Evolutionary conservation across 2,797 vertebrate species (phyloP).

Genomic region (Helarctos malayanus): DNA sequence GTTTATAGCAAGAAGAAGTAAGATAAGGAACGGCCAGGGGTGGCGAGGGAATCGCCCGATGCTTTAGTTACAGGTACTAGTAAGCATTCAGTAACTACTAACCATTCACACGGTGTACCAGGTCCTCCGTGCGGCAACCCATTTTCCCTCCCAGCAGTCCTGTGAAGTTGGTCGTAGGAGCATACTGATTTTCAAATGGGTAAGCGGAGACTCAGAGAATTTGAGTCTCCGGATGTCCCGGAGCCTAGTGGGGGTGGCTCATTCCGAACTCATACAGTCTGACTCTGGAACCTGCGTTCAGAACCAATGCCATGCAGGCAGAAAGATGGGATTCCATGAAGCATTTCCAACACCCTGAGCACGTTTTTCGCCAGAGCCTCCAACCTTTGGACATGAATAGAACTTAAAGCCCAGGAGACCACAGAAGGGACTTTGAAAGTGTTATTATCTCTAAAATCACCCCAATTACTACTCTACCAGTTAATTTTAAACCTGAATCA

Average conservation of each 20-base stretch:
- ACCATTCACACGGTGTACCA: neutral
- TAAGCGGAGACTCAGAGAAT: neutral
- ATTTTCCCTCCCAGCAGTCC: neutral
- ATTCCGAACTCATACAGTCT: neutral
- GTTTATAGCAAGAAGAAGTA: conserved; percentile 11
- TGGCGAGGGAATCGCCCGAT: neutral
- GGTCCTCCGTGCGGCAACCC: neutral
- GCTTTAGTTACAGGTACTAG: neutral
- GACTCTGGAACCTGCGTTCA: neutral
- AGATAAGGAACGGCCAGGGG: neutral
- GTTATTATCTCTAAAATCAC: conserved; percentile 28
- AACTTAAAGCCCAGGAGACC: neutral
- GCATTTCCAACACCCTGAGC: neutral
- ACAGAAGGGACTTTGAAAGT: conserved; percentile 13
- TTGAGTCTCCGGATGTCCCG: neutral
- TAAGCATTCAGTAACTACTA: neutral
- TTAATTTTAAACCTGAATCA: conserved; percentile 46
- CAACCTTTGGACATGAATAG: neutral
- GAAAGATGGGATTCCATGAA: neutral
- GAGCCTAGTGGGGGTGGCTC: neutral
- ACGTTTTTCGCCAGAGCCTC: neutral
- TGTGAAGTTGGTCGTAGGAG: neutral
- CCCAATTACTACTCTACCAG: neutral
- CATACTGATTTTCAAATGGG: neutral
- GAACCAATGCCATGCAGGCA: neutral